phyloP scores from a whole-genome alignment of 2,888 invertebrate genomes.

The Apamea sordens region DNA sequence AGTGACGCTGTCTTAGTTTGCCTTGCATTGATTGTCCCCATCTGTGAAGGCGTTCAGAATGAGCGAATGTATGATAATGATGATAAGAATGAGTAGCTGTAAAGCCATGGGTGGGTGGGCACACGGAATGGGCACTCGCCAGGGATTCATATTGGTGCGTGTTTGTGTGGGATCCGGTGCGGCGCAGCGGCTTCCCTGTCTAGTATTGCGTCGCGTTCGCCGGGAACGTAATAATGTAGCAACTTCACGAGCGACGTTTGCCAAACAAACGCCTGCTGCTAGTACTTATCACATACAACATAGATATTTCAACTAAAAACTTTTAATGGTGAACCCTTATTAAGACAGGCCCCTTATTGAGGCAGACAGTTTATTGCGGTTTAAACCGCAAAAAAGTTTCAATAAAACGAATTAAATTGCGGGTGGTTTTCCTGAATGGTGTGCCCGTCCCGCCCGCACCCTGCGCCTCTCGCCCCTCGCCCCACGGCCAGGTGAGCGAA shows the following conservation, averaged over 20 bases:
- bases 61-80: not conserved
- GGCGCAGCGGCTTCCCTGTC: no score
- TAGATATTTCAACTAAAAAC: not conserved
- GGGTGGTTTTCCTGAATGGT: slow-evolving; percentile 12
- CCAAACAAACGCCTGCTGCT: not conserved
- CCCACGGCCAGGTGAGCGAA: slow-evolving; percentile 9
- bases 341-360: not conserved
- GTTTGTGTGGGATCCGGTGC: not conserved
- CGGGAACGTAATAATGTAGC: not conserved
- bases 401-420: slow-evolving; percentile 8
- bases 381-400: slow-evolving; percentile 1
- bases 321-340: not conserved
- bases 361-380: not conserved
- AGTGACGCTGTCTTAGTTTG: not conserved
- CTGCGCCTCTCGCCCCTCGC: no score
- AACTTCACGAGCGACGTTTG: not conserved
- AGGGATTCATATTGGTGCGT: not conserved
- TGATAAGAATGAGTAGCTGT: not conserved
- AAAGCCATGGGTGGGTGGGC: not conserved
- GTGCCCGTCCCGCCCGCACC: not conserved
- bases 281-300: not conserved
- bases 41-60: not conserved
- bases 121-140: not conserved
- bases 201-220: not conserved
- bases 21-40: not conserved